Evolutionary conservation across 2,888 invertebrate genomes (phyloP).

Genomic region (Trichogramma dendrolimi): DNA sequence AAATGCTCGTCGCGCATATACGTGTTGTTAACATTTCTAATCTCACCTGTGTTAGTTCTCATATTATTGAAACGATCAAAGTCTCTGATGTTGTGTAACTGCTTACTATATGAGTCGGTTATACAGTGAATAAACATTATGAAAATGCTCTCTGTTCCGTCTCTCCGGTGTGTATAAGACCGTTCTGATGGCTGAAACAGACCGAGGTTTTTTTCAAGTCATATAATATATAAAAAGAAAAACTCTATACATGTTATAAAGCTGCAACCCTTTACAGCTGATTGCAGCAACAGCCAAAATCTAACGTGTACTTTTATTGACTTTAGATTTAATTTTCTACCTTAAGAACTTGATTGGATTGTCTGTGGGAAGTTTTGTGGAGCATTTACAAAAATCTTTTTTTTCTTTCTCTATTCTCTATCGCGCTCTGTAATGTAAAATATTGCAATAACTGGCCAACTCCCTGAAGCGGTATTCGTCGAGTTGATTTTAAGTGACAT

Average conservation of each 20-base stretch:
- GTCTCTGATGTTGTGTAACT: constrained; percentile 37
- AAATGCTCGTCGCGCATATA: no score
- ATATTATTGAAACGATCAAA: constrained; percentile 40
- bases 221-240: no score
- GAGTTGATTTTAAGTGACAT: constrained; percentile 6
- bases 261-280: no score
- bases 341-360: constrained; percentile 46
- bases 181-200: no score
- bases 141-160: background rate
- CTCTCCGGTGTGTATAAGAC: no score
- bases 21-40: background rate
- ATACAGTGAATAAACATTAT: constrained; percentile 14
- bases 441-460: constrained; percentile 46
- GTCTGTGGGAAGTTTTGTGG: constrained; percentile 49
- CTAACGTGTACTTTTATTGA: constrained; percentile 12
- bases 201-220: no score
- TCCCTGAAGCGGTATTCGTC: constrained; percentile 52
- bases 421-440: constrained; percentile 18
- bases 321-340: constrained; percentile 20
- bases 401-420: constrained; percentile 30
- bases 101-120: no score
- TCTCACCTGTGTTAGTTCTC: constrained; percentile 34
- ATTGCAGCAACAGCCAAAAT: constrained; percentile 3
- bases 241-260: no score
- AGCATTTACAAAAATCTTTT: constrained; percentile 39